Evolutionary conservation across 92 coral and sea anemone species (phyloP).

Genomic region (Chrysogorgia sp.): DNA sequence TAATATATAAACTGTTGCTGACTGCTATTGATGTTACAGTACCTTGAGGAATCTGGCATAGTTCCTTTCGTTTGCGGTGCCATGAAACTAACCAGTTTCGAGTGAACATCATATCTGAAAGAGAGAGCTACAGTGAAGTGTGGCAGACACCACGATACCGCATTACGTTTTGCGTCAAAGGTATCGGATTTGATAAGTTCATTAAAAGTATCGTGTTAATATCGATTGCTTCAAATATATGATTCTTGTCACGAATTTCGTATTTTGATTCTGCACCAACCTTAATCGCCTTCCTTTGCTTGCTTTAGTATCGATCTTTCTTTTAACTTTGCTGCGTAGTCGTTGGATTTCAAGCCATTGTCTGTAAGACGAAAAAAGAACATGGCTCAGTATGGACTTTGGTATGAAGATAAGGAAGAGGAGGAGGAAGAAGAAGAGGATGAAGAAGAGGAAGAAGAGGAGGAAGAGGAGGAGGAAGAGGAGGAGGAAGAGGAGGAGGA

Average conservation of each 20-base stretch:
- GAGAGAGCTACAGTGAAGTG: neutral
- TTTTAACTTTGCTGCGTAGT: slow-evolving; percentile 83
- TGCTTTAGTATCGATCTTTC: slow-evolving; percentile 85
- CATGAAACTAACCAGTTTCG: slow-evolving; percentile 91
- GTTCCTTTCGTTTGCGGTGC: slow-evolving; percentile 85
- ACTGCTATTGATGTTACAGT: neutral
- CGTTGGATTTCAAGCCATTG: slow-evolving; percentile 97
- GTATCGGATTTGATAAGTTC: neutral
- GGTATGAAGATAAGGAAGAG: too few relatives aligned
- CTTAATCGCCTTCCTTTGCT: slow-evolving; percentile 92
- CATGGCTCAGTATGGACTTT: neutral
- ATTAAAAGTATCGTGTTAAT: neutral
- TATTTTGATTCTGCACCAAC: slow-evolving; percentile 27
- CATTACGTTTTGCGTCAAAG: neutral
- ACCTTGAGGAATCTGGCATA: slow-evolving; percentile 90
- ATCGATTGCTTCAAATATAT: neutral
- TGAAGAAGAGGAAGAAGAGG: too few relatives aligned
- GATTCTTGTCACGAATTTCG: too few relatives aligned
- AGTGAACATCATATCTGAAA: slow-evolving; percentile 81
- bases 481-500: too few relatives aligned
- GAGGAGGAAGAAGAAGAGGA: too few relatives aligned
- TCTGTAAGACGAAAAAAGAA: slow-evolving; percentile 38
- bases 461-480: too few relatives aligned
- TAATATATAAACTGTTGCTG: neutral
- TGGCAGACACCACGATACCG: neutral